Conservation (phyloP, 2,113 vertebrate species). For the Passer domesticus region DNA sequence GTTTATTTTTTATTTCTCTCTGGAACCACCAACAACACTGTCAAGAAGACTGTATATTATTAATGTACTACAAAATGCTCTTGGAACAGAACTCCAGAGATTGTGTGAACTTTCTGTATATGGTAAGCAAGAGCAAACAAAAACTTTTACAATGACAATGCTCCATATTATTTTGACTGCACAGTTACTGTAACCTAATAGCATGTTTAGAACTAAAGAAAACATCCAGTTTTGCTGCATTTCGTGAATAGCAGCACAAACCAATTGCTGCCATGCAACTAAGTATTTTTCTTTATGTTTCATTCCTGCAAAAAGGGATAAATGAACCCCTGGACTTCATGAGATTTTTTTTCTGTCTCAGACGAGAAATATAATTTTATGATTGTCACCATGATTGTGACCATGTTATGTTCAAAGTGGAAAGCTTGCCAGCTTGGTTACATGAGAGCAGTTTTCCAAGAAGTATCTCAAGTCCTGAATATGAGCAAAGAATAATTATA, state of each 20-base stretch:
- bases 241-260: not conserved
- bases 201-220: not conserved
- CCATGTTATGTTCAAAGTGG: not conserved
- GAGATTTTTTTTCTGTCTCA: not conserved
- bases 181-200: not conserved
- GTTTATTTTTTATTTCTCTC: constrained; percentile 10
- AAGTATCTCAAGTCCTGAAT: not conserved
- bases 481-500: not conserved
- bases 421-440: not conserved
- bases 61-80: not conserved
- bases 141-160: not conserved
- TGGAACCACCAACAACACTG: not conserved
- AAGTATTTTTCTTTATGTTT: not conserved
- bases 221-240: not conserved
- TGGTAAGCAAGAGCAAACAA: not conserved
- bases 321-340: not conserved
- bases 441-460: not conserved
- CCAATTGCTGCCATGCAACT: not conserved
- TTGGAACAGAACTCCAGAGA: not conserved
- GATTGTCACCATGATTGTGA: not conserved
- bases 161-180: not conserved
- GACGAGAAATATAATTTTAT: not conserved
- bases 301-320: not conserved
- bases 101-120: not conserved
- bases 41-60: not conserved